A percentile compares a stretch with the other conserved stretches of the same genome.
Conservation (phyloP, 2,113 vertebrate species). For the Lepisosteus oculatus region DNA sequence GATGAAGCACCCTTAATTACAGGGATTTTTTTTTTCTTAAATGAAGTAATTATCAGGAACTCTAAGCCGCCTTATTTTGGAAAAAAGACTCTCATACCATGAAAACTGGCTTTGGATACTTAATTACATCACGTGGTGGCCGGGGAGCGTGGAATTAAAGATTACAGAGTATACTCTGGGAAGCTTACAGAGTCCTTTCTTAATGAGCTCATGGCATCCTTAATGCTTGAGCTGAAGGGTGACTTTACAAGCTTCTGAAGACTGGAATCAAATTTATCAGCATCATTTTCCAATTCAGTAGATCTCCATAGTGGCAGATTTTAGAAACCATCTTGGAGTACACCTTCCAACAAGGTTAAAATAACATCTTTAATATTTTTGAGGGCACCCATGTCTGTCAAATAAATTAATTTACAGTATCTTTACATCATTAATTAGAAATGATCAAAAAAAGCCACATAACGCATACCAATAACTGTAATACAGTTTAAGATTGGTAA, state of each 20-base stretch:
- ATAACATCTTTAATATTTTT: not conserved
- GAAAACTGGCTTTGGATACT: constrained; percentile 2
- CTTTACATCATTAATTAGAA: too few relatives aligned
- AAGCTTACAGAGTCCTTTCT: too few relatives aligned
- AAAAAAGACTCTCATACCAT: not conserved
- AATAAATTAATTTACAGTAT: too few relatives aligned
- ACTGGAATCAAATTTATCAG: not conserved
- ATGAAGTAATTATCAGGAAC: constrained; percentile 43
- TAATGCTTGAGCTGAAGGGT: too few relatives aligned
- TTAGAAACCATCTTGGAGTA: not conserved
- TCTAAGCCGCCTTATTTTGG: constrained; percentile 15
- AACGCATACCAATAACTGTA: too few relatives aligned
- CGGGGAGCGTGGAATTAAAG: not conserved
- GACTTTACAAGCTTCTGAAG: not conserved
- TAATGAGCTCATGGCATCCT: too few relatives aligned
- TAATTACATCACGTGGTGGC: constrained; percentile 1
- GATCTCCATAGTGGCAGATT: not conserved
- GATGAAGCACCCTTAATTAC: constrained; percentile 37
- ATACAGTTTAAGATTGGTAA: too few relatives aligned
- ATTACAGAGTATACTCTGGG: not conserved
- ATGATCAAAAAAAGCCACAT: too few relatives aligned
- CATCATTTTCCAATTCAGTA: not conserved
- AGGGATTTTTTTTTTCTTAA: constrained; percentile 44
- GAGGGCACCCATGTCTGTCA: too few relatives aligned
- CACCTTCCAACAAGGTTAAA: not conserved